Base-by-base conservation (phyloP, 2,113 vertebrate genomes). In the Daubentonia madagascariensis region DNA sequence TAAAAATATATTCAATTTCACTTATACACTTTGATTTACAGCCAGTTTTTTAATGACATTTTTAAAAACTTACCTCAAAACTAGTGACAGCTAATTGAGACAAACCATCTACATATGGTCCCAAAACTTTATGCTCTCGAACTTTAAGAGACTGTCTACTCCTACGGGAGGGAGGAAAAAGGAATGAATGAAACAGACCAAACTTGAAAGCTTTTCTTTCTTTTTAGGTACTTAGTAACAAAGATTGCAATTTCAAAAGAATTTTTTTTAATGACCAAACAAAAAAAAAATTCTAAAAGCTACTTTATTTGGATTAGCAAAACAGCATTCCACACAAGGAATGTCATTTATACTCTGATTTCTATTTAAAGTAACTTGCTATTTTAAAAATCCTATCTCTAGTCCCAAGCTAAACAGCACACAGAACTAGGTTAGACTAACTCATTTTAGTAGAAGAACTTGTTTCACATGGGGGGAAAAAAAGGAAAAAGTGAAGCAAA, bases 51-150 rank as follows among this genome's bases (percentile, higher is more conserved):
- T 30, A 73, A 54, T 30, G 48, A 89, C 23, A 52, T 83, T 67
- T 48, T 40, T 3, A 5, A 78, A 61, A 68, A 96, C 98, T 98
- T 98, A 99, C 99, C 99, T 99, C 99, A 95, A 99, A 99, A 98
- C 93, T 99, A 72, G 99, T 99, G 92, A 99, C 99, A 96, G 99
- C 99, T 98, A 99, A 99, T 94, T 99, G 99, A 94, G 99, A 99
- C 87, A 99, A 98, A 79, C 99, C 99, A 90, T 99, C 99, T 40
- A 99, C 99, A 37, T 99, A 99, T 0, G 99, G 99, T 84, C 99
- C 99, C 98, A 99, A 98, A 63, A 99, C 99, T 98, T 99, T 99
- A 98, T 99, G 99, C 93, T 99, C 99, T 86, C 99, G 99, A 88
- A 99, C 99, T 98, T 99, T 99, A 94, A 99, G 99, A 40, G 99